Percentiles rank a stretch among this genome's conserved stretches.
Conservation (phyloP, 1,140 invertebrate genomes). For the Hydropsyche tenuis region DNA sequence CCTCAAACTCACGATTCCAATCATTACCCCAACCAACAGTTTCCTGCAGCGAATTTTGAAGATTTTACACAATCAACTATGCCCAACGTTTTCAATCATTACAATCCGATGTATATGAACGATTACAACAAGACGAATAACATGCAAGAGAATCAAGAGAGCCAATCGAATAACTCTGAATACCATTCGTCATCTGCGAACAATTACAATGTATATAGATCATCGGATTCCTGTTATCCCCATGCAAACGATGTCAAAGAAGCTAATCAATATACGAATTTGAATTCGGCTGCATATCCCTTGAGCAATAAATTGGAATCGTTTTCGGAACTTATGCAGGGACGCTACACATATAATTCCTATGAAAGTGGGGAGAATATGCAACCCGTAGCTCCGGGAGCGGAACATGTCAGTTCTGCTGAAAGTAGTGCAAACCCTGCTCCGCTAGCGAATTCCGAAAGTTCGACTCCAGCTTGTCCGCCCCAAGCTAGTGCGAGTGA, state of each 20-base stretch:
- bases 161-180: constrained; percentile 31
- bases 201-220: constrained; percentile 60
- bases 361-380: constrained; percentile 51
- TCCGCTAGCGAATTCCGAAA: constrained; percentile 29
- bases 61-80: constrained; percentile 64
- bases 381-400: constrained; percentile 25
- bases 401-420: constrained; percentile 31
- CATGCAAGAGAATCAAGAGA: constrained; percentile 52
- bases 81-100: constrained; percentile 64
- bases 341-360: constrained; percentile 63
- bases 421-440: constrained; percentile 49
- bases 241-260: constrained; percentile 57
- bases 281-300: constrained; percentile 64
- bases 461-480: constrained; percentile 35
- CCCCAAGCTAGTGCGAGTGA: constrained; percentile 46
- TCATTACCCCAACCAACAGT: constrained; percentile 56
- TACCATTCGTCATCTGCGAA: constrained; percentile 50
- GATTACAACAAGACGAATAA: constrained; percentile 58
- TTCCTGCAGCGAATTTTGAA: constrained; percentile 63
- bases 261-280: constrained; percentile 63
- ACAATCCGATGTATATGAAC: constrained; percentile 61
- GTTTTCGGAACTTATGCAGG: constrained; percentile 71
- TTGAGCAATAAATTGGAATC: constrained; percentile 73
- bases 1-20: constrained; percentile 54
- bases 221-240: constrained; percentile 51